Evolutionary conservation across 1,140 invertebrate species (phyloP).

Genomic region (Heliconius hewitsoni): DNA sequence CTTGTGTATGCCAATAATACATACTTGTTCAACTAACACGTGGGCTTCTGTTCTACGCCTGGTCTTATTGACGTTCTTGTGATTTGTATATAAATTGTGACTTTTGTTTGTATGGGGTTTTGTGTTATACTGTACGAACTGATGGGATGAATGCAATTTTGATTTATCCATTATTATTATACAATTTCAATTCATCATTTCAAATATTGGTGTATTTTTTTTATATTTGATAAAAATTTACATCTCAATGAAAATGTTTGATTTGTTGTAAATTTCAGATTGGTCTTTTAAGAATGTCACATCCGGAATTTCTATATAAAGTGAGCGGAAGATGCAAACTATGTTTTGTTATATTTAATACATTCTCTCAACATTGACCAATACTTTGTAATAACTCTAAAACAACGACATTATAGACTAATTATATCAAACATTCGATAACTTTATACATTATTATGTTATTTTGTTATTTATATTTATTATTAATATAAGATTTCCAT

Average conservation of each 20-base stretch:
- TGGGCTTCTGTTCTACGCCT: conserved; percentile 1
- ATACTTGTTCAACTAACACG: conserved; percentile 1
- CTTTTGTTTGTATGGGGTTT: conserved; percentile 1
- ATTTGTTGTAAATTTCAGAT: conserved; percentile 70
- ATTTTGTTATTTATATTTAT: conserved; percentile 50
- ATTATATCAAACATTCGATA: conserved; percentile 42
- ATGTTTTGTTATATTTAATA: conserved; percentile 15
- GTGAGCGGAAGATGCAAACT: conserved; percentile 25
- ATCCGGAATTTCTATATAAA: conserved; percentile 72
- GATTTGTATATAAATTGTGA: conserved; percentile 16
- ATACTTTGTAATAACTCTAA: conserved; percentile 50
- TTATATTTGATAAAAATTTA: not conserved
- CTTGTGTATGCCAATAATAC: not conserved
- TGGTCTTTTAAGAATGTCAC: conserved; percentile 80
- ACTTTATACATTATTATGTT: conserved; percentile 42
- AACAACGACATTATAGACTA: conserved; percentile 70
- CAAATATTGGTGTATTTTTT: not conserved
- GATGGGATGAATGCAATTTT: conserved; percentile 17
- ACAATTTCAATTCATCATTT: conserved; percentile 13
- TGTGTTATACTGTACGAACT: not conserved
- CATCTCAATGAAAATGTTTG: conserved; percentile 30
- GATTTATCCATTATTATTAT: conserved; percentile 1
- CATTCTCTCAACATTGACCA: conserved; percentile 21
- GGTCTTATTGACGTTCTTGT: not conserved
- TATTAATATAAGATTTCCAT: conserved; percentile 65